Conservation (phyloP, 2,888 invertebrate genomes). For the Tenthredo distinguenda region DNA sequence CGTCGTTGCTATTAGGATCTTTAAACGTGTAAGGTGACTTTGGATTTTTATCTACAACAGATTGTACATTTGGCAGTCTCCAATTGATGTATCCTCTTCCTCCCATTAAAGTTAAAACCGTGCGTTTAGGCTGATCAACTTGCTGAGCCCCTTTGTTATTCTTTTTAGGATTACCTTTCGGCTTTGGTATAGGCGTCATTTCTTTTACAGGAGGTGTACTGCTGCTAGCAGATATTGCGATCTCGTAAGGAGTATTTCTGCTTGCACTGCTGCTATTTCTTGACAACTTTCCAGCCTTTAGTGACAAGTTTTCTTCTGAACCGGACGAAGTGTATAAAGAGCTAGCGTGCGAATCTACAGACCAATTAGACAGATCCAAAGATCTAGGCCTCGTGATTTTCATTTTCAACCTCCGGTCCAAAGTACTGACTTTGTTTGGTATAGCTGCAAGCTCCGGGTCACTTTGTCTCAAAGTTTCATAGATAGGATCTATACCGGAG, state of each 20-base stretch:
- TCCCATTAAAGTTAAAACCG: slow-evolving; percentile 92
- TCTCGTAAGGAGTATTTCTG: slow-evolving; percentile 80
- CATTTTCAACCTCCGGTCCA: slow-evolving; percentile 90
- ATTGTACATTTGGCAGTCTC: slow-evolving; percentile 82
- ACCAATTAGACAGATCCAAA: slow-evolving; percentile 92
- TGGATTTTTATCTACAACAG: slow-evolving; percentile 79
- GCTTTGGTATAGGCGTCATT: slow-evolving; percentile 61
- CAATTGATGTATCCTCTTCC: slow-evolving; percentile 94
- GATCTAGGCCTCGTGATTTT: slow-evolving; percentile 90
- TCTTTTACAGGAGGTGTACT: slow-evolving; percentile 59
- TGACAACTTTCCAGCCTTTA: slow-evolving; percentile 83
- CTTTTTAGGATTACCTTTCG: slow-evolving; percentile 72
- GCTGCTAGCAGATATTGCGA: slow-evolving; percentile 64
- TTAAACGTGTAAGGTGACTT: slow-evolving; percentile 76
- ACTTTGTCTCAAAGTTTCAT: slow-evolving; percentile 88
- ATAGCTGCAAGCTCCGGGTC: slow-evolving; percentile 92
- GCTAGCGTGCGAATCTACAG: slow-evolving; percentile 91
- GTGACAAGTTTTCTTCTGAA: slow-evolving; percentile 91
- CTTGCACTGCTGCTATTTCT: slow-evolving; percentile 89
- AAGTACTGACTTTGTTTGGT: slow-evolving; percentile 89
- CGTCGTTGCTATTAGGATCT: slow-evolving; percentile 90
- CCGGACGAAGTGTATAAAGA: slow-evolving; percentile 91
- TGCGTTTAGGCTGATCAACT: slow-evolving; percentile 82
- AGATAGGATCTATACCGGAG: slow-evolving; percentile 85
- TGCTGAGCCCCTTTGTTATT: slow-evolving; percentile 72